Base-by-base conservation (phyloP, 1,140 invertebrate species). In the Aphis gossypii region DNA sequence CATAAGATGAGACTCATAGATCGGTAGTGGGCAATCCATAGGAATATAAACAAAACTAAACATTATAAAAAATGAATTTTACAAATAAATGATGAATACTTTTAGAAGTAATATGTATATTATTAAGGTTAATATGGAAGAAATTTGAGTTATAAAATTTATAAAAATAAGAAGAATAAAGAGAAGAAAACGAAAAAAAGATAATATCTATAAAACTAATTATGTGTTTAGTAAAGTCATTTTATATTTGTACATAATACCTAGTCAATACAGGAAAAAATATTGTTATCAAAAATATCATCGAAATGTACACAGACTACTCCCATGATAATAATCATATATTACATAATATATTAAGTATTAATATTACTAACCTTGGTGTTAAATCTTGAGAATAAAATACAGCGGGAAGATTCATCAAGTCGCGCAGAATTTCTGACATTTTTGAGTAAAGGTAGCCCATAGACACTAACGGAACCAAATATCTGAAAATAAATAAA, bases 361-460 rank as follows among this genome's bases (percentile, higher is more conserved):
- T 30, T 46, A 20, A 51, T 23, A 48, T 30, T 56, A 93, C 92
- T 86, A 23, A 93, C 92, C 92, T 93, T n/a, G 92, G 82, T 30
- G 48, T 83, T n/a, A 51, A 54, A 0, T 93, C 92, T 84, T 93
- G 92, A 20, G 92, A 93, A 14, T 86, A 93, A 93, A 93, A 93
- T 30, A 93, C 92, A 4, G 82, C n/a, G 23, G 92, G 92, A 54
- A 93, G 51, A 23, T 93, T 93, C 92, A 93, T 93, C 38, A 93
- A 86, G 2, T 83, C 76, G n/a, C 92, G 92, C 44, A 97, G 95
- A 94, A 97, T 96, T 76, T 96, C 96, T 0, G 97, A 96, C 48
- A 96, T 96, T n/a, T 94, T 94, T 8, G 97, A 95, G 94, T 97
- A 96, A 93, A 97, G 94, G 82, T 97, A 96, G 3, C 96, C 96